phyloP scores from a whole-genome alignment of 2,797 vertebrate species.

The Lacerta viridis region DNA sequence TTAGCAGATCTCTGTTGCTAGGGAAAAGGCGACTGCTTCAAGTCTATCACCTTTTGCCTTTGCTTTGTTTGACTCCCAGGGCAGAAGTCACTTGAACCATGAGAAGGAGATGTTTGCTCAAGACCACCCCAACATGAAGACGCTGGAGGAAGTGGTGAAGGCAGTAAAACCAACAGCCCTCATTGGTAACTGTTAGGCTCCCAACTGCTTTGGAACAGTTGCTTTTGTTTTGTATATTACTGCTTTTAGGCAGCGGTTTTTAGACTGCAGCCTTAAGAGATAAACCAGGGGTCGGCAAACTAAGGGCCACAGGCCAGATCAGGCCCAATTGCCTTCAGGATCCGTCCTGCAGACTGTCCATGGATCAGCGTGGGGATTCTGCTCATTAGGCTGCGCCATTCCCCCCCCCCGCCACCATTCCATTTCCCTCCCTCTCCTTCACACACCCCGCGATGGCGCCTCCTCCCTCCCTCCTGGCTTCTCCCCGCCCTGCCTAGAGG shows the following conservation, averaged over 20 bases:
- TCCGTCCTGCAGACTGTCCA: too few species aligned
- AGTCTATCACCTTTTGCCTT: neutral
- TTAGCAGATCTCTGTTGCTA: neutral
- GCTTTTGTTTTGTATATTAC: neutral
- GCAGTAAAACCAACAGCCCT: conserved; percentile 93
- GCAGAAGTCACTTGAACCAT: conserved; percentile 91
- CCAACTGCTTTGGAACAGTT: accelerated
- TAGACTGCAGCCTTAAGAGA: too few species aligned
- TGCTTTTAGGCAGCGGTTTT: neutral
- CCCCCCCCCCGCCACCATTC: too few species aligned
- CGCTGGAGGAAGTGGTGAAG: conserved; percentile 92
- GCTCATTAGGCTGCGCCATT: too few species aligned
- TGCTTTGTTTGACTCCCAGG: conserved; percentile 73
- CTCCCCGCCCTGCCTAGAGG: too few species aligned
- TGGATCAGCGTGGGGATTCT: too few species aligned
- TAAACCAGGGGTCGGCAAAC: too few species aligned
- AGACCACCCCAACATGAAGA: conserved; percentile 89
- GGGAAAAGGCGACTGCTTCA: neutral
- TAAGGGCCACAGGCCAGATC: too few species aligned
- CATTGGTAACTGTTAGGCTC: conserved; percentile 85
- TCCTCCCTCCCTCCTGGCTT: too few species aligned
- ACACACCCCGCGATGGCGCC: too few species aligned
- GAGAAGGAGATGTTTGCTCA: conserved; percentile 96
- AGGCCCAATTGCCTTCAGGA: too few species aligned
- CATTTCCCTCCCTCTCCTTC: too few species aligned